Base-by-base conservation (phyloP, 2,888 invertebrate species). In the Sepiola atlantica region DNA sequence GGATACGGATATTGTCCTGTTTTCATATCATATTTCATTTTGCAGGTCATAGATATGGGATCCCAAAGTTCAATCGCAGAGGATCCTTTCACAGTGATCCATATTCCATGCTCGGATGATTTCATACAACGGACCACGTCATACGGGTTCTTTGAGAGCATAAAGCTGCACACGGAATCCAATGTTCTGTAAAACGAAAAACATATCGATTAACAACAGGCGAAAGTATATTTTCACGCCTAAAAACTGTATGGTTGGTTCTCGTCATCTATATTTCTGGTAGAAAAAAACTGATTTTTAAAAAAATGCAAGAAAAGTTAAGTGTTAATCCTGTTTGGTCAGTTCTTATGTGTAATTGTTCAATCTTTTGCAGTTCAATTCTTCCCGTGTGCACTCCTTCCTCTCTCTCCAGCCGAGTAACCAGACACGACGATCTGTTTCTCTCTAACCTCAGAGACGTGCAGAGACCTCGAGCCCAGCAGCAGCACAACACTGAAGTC, bases 11-110 rank as follows among this genome's bases (percentile, higher is more conserved):
- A 96, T 95, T 96, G 95, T 94, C 97, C 96, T 57, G 96, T 97
- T 61, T 97, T 96, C 32, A 97, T 97, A 95, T 98, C 98, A 96
- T 97, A 98, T 94, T 98, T 96, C 96, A 98, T 96, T 94, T 97
- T 97, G 96, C 98, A 98, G 77, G 97, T 97, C n/a, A 97, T 96
- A 4, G 96, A 96, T 35, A 96, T 95, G 0, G 97, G 97, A 95
- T 97, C 97, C 98, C 98, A 98, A 77, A 98, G 96, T 95, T 98
- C 97, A 94, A 98, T 95, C 35, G 98, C 96, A n/a, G 97, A 97
- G 0, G 98, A 98, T 35, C 98, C 97, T 77, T 97, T 96, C n/a
- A 98, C 96, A 6, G 97, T 96, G 54, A 98, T 96, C 97, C 97
- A 98, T 61, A 98, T 97, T 18, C 98, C 98, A 94, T 96, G 96